Base-by-base conservation (phyloP, 2,113 vertebrate species). In the Lucifuga dentata region DNA sequence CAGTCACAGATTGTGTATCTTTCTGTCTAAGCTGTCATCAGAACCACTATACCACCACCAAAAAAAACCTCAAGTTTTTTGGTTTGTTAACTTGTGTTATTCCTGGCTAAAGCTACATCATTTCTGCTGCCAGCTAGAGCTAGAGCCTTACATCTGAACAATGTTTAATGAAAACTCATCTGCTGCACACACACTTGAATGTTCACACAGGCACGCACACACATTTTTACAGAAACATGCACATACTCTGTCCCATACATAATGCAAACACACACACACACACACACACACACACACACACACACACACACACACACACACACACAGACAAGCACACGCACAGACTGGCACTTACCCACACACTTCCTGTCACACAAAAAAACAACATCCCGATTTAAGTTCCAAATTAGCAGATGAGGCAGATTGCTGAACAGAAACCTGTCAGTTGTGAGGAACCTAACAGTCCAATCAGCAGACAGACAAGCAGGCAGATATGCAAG, bases 361-460 rank as follows among this genome's bases (percentile, higher is more conserved):
- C 43, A 19, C 16, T 7, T 53, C 44, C 60, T 49, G 61, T 56
- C 43, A 67, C 32, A 43, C 46, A 59, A 70, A 59, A 61, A 46
- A 68, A 55, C 63, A 78, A 73, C 55, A 70, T 60, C 46, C 67
- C 0, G 33, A 76, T 74, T 83, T 3, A 7, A 29, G 7, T 29
- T 29, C 26, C 50, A 84, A 84, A 77, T 85, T 77, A 75, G 79
- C 81, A 65, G 79, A 88, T 49, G 38, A 57, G 53, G 66, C 78
- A 84, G 68, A 76, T 78, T 76, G 76, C 67, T 23, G 45, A 79
- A 74, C 20, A 67, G 69, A 85, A 87, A 80, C 39, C 76, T 89
- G 81, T 84, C 89, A 81, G 61, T 75, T 69, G 51, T 51, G 68
- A 83, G 68, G 59, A 83, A 76, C 65, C 50, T 73, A 58, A 66